Percentiles rank a stretch among this genome's conserved stretches.
Evolutionary conservation across 2,888 invertebrate genomes (phyloP).

Genomic region (Thymelicus lineola): DNA sequence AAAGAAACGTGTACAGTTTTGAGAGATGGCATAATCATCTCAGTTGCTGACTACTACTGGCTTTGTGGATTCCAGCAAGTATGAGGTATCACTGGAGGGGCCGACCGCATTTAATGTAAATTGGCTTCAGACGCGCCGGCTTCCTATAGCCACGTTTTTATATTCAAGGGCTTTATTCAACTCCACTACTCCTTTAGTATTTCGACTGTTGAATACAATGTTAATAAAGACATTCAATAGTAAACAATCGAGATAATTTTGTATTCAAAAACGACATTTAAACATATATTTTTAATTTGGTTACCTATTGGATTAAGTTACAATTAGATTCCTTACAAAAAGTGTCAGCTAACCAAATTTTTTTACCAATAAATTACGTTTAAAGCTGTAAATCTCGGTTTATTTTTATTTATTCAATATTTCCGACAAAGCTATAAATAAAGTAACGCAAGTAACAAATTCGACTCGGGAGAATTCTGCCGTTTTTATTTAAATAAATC

Average conservation of each 20-base stretch:
- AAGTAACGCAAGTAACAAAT: conserved; percentile 41
- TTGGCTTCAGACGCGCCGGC: conserved; percentile 66
- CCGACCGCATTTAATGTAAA: conserved; percentile 82
- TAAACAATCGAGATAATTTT: not conserved
- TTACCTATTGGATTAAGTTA: conserved; percentile 29
- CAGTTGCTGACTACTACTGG: conserved; percentile 36
- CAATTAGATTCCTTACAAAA: conserved; percentile 35
- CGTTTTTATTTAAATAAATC: conserved; percentile 40
- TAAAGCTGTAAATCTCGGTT: conserved; percentile 39
- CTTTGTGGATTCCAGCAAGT: conserved; percentile 57
- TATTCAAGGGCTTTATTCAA: conserved; percentile 78
- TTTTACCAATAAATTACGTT: conserved; percentile 42
- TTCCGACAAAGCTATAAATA: conserved; percentile 43
- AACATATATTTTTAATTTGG: conserved; percentile 6
- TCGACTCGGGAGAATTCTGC: conserved; percentile 38
- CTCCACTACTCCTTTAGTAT: conserved; percentile 51
- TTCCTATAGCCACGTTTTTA: conserved; percentile 73
- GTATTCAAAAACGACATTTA: not conserved
- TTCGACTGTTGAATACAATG: conserved; percentile 16
- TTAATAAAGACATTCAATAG: not conserved
- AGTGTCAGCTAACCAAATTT: conserved; percentile 23
- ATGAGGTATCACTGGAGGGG: conserved; percentile 74
- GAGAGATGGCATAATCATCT: conserved; percentile 50
- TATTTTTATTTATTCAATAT: conserved; percentile 36
- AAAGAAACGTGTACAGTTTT: conserved; percentile 46